A percentile compares a stretch with the other conserved stretches of the same genome.
Evolutionary conservation across 2,113 vertebrate species (phyloP).

Genomic region (Orientallactaga bullata): DNA sequence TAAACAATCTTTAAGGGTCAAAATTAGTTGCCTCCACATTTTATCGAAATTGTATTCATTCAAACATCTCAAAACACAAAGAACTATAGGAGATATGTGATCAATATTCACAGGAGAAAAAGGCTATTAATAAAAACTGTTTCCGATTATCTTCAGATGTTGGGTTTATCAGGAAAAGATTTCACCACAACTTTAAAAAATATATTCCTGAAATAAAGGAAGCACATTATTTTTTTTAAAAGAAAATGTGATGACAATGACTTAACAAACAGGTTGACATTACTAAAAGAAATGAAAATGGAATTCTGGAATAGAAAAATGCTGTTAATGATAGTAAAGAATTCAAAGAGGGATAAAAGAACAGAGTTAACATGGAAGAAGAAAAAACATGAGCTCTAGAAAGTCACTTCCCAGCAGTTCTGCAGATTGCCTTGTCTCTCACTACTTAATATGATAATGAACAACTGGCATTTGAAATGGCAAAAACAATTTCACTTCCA

Average conservation of each 20-base stretch:
- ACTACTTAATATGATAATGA: no score
- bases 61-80: neutral
- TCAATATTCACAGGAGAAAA: neutral
- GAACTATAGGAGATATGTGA: neutral
- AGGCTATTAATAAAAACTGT: neutral
- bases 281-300: neutral
- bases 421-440: no score
- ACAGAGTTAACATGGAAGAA: neutral
- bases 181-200: conserved; percentile 14
- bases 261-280: conserved; percentile 14
- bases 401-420: no score
- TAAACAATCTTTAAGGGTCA: neutral
- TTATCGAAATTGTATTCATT: neutral
- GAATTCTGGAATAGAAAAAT: conserved; percentile 22
- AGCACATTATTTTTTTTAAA: no score
- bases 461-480: no score
- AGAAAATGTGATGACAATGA: neutral
- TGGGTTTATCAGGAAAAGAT: neutral
- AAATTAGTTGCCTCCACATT: neutral
- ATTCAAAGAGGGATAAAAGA: neutral
- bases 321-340: neutral
- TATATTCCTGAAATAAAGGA: neutral
- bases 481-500: no score
- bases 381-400: neutral
- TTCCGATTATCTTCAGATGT: neutral